These are phyloP conservation scores for Abramis brama DNA, from an alignment of 2,113 vertebrate genomes.

Conservation along the genomic window DNA sequence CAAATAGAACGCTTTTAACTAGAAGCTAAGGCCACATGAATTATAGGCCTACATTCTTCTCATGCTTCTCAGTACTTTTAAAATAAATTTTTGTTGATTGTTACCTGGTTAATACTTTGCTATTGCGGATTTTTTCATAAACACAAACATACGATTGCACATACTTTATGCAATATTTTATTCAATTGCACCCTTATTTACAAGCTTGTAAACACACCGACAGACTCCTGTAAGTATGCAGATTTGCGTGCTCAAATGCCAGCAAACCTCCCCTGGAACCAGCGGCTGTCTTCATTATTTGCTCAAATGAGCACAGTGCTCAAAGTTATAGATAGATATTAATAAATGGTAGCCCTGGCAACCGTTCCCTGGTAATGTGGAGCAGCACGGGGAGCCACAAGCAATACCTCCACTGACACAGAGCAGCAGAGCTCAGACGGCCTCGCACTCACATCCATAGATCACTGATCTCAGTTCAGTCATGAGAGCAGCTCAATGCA, in stretches of 20 bases:
- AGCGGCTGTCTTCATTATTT: constrained; percentile 57
- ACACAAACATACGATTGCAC: not conserved
- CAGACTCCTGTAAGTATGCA: constrained; percentile 16
- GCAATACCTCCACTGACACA: constrained; percentile 44
- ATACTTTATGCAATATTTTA: not conserved
- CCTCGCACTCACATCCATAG: constrained; percentile 48
- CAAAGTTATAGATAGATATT: constrained; percentile 77
- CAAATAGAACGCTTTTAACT: not conserved
- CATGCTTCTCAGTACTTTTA: not conserved
- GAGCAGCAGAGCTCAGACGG: constrained; percentile 52
- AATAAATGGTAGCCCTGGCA: constrained; percentile 82
- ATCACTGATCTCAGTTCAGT: constrained; percentile 27
- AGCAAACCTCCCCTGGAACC: constrained; percentile 44
- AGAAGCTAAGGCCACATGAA: not conserved
- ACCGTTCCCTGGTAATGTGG: constrained; percentile 67
- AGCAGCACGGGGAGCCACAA: constrained; percentile 59
- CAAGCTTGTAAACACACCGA: constrained; percentile 5
- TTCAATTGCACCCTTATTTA: not conserved
- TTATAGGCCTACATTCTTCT: not conserved
- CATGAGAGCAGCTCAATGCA: not conserved
- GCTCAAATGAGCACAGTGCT: constrained; percentile 61
- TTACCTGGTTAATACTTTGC: not conserved
- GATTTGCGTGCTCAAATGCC: constrained; percentile 40
- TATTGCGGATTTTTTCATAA: not conserved
- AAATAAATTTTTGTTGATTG: not conserved